Evolutionary conservation across 2,888 invertebrate genomes (phyloP).

Genomic region (Tetramorium bicarinatum): DNA sequence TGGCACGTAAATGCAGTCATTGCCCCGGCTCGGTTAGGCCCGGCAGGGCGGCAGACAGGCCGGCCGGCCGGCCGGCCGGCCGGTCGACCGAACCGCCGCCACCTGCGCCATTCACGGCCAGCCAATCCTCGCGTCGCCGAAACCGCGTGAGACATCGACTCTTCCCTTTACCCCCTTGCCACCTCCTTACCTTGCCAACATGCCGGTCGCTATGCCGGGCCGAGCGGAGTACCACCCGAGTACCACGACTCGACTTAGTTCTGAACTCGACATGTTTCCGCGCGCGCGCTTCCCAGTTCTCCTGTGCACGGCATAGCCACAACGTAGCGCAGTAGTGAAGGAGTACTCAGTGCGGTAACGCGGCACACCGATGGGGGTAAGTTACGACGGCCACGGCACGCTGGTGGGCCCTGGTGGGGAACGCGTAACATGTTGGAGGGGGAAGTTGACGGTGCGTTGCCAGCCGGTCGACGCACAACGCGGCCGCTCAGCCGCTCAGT

Average conservation of each 20-base stretch:
- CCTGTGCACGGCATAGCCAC: not conserved
- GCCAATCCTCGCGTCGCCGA: constrained; percentile 59
- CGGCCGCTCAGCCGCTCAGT: constrained; percentile 80
- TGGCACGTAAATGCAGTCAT: constrained; percentile 63
- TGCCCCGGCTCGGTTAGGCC: constrained; percentile 26
- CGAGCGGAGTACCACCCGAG: too few relatives aligned
- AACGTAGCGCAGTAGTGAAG: not conserved
- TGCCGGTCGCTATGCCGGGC: constrained; percentile 10
- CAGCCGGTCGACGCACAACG: constrained; percentile 60
- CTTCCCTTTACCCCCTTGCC: not conserved
- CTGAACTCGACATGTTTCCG: constrained; percentile 12
- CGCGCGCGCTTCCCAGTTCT: not conserved
- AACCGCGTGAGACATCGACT: constrained; percentile 41
- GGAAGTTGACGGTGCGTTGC: constrained; percentile 31
- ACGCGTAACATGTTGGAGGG: not conserved
- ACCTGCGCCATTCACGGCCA: constrained; percentile 72
- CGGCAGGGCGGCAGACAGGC: not conserved
- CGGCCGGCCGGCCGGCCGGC: constrained; percentile 12
- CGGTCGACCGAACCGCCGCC: constrained; percentile 54
- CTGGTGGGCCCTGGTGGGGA: not conserved
- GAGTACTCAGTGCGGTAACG: not conserved
- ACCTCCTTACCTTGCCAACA: not conserved
- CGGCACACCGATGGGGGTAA: not conserved
- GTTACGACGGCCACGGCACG: not conserved
- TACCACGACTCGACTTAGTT: constrained; percentile 15